Evolutionary conservation across 2,797 vertebrate species (phyloP), one percentile per base, ranked within the genome.

Genomic region (Luscinia megarhynchos): DNA sequence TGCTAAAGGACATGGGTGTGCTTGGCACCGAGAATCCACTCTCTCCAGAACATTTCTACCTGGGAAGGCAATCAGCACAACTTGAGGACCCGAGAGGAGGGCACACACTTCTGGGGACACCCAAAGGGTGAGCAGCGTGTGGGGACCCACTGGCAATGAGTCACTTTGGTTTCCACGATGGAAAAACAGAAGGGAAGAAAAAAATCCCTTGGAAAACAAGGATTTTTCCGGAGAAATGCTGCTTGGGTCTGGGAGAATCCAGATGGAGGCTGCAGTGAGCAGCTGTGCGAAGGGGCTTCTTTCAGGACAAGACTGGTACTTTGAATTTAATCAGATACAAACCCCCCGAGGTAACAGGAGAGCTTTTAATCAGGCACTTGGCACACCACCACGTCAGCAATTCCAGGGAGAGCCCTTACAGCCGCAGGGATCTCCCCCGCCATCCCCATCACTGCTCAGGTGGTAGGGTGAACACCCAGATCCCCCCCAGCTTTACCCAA

Each of bases 321-420:
- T 74, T 4, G 7, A 24, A 59, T 59, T 54, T 15, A 85, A 74
- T 50, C 36, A 82, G 24, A 82, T 10, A 50, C 9, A 53, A 14
- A 0, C 11, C 36, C 68, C 20, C 15, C 0, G 18, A 26, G 2
- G 6, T 38, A 46, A 83, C 45, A 81, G 76, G 54, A 92, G 88
- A 88, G 89, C 46, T 12, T 96, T 95, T 96, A 96, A 93, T 96
- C 54, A 72, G 73, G 61, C 61, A 24, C 29, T 43, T 51, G 77
- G 80, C 69, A 94, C 32, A 10, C 10, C 4, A 10, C 24, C 20
- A 2, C 2, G 1, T 23, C 76, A 88, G 76, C 73, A 46, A 32
- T 50, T 78, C 54, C 26, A 64, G 73, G 51, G 34, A 20, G 55
- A 84, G 3, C 38, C 38, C 57, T 58, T 34, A 16, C 1, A 11